phyloP scores from a whole-genome alignment of 2,888 invertebrate genomes.

The Volucella zonaria region DNA sequence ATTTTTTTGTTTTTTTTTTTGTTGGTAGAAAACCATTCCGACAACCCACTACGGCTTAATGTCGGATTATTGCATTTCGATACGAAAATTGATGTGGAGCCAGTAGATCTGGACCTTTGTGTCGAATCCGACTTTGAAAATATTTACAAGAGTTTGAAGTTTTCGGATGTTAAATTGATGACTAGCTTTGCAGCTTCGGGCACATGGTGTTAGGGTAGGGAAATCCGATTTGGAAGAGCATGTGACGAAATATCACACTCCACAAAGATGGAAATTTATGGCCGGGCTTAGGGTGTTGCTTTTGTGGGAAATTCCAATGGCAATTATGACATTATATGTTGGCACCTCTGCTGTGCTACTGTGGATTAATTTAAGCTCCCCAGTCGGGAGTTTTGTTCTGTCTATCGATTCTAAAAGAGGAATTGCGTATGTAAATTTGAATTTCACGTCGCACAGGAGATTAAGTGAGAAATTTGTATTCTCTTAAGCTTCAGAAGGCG shows the following conservation, averaged over 20 bases:
- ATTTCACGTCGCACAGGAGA: slow-evolving; percentile 33
- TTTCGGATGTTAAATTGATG: slow-evolving; percentile 54
- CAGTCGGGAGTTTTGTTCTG: slow-evolving; percentile 27
- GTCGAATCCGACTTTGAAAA: slow-evolving; percentile 10
- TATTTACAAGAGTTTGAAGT: slow-evolving; percentile 48
- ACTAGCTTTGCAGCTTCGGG: slow-evolving; percentile 1
- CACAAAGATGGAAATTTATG: slow-evolving; percentile 45
- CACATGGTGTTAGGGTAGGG: neutral
- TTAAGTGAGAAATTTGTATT: slow-evolving; percentile 47
- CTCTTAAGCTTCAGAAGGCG: neutral
- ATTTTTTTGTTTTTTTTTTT: slow-evolving; percentile 1
- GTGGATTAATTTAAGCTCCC: slow-evolving; percentile 64
- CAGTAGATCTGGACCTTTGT: neutral
- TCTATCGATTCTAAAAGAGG: slow-evolving; percentile 4
- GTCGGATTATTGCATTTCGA: slow-evolving; percentile 63
- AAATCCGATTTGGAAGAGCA: neutral
- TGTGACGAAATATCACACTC: slow-evolving; percentile 60
- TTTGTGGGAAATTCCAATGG: slow-evolving; percentile 51
- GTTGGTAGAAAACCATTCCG: neutral
- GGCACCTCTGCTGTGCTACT: slow-evolving; percentile 66
- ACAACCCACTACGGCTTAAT: slow-evolving; percentile 55
- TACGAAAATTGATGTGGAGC: slow-evolving; percentile 44
- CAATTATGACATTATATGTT: slow-evolving; percentile 68
- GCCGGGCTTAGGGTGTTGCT: slow-evolving; percentile 43
- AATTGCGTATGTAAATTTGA: slow-evolving; percentile 50